Percentiles rank a stretch among this genome's conserved stretches.
phyloP scores from a whole-genome alignment of 2,888 invertebrate species.

The Acleris laterana region DNA sequence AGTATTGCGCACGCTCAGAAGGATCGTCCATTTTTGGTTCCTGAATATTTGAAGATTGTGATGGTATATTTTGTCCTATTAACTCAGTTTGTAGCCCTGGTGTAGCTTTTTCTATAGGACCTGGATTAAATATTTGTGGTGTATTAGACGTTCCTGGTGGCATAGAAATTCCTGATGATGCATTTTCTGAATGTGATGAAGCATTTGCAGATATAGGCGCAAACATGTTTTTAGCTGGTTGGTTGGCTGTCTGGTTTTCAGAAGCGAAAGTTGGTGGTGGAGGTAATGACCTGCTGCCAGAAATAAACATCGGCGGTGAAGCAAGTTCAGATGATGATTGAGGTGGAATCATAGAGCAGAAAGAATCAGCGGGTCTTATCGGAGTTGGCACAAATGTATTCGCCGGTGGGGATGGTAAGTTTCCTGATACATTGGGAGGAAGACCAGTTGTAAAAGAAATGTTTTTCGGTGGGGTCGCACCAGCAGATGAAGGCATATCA shows the following conservation, averaged over 20 bases:
- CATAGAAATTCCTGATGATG: not conserved
- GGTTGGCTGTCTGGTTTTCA: not conserved
- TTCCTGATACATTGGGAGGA: not conserved
- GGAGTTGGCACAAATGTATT: not conserved
- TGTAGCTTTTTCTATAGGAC: slow-evolving; percentile 30
- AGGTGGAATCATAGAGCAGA: not conserved
- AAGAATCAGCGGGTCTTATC: not conserved
- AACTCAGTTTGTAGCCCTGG: not conserved
- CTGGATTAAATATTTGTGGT: slow-evolving; percentile 49
- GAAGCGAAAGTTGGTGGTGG: slow-evolving; percentile 7
- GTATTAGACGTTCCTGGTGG: not conserved
- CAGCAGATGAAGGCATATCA: not conserved
- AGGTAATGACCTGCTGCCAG: not conserved
- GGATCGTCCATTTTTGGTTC: slow-evolving; percentile 11
- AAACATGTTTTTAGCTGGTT: not conserved
- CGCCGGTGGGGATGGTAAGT: slow-evolving; percentile 11
- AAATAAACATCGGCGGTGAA: slow-evolving; percentile 1
- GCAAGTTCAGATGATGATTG: not conserved
- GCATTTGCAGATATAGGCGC: not conserved
- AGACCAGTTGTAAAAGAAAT: not conserved
- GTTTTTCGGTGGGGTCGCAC: slow-evolving; percentile 18
- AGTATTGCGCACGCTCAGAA: slow-evolving; percentile 16
- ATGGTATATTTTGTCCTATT: not conserved
- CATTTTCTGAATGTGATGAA: slow-evolving; percentile 1
- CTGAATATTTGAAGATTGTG: slow-evolving; percentile 21